These are phyloP conservation scores for Noctua janthina DNA, from an alignment of 2,888 invertebrate genomes.

Conservation along the genomic window DNA sequence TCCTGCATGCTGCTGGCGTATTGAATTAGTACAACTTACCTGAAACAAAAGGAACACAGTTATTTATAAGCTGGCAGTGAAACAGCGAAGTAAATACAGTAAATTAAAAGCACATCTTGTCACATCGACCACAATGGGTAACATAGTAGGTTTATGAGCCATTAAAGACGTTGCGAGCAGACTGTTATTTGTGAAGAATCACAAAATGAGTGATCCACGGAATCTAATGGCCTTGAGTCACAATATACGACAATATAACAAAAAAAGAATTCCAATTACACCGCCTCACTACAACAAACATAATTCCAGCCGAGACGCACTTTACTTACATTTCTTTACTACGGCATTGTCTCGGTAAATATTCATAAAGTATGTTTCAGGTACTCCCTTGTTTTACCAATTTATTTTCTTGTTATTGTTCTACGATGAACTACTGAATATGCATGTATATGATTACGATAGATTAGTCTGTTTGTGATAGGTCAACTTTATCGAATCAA, in stretches of 20 bases:
- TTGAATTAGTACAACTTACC: slow-evolving; percentile 42
- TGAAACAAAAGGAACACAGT: slow-evolving; percentile 40
- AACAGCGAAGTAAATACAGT: background rate
- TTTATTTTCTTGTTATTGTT: slow-evolving; percentile 18
- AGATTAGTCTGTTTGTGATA: slow-evolving; percentile 30
- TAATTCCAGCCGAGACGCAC: slow-evolving; percentile 21
- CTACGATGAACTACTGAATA: slow-evolving; percentile 38
- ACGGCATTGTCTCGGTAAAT: slow-evolving; percentile 45
- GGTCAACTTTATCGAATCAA: slow-evolving; percentile 16
- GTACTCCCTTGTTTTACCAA: slow-evolving; percentile 38
- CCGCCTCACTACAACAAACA: slow-evolving; percentile 33
- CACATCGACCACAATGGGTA: slow-evolving; percentile 28
- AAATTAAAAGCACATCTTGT: slow-evolving; percentile 6
- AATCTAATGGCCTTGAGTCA: slow-evolving; percentile 6
- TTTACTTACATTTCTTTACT: slow-evolving; percentile 35
- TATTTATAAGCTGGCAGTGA: background rate
- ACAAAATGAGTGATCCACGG: slow-evolving; percentile 26
- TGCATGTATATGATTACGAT: slow-evolving; percentile 30
- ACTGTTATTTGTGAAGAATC: slow-evolving; percentile 15
- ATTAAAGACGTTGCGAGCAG: slow-evolving; percentile 16
- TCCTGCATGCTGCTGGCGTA: background rate
- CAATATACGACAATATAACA: slow-evolving; percentile 31
- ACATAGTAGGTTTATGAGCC: slow-evolving; percentile 30
- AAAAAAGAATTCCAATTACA: slow-evolving; percentile 55
- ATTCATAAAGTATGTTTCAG: slow-evolving; percentile 49